phyloP scores from a whole-genome alignment of 2,888 invertebrate genomes.

The Dolichopus griseipennis region DNA sequence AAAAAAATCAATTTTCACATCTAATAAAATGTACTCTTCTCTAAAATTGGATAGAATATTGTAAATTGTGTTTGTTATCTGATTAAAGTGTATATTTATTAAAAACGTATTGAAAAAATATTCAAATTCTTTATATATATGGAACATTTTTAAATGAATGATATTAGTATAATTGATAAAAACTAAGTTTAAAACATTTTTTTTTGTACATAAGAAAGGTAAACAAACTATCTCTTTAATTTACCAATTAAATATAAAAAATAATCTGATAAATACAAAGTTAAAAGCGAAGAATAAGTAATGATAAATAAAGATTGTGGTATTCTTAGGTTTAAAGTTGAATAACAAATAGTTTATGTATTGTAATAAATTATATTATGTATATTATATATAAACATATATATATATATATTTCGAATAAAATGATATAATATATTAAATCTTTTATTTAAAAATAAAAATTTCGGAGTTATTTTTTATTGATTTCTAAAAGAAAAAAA shows the following conservation, averaged over 20 bases:
- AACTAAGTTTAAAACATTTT: not conserved
- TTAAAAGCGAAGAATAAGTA: not conserved
- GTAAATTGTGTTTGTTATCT: not conserved
- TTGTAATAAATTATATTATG: not conserved
- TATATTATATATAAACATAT: too few species aligned
- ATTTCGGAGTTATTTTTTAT: too few species aligned
- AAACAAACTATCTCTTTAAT: not conserved
- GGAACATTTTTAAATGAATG: too few species aligned
- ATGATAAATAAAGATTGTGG: not conserved
- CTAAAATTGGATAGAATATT: too few species aligned
- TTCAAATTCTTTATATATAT: too few species aligned
- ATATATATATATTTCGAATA: slow-evolving; percentile 1
- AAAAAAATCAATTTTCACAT: too few species aligned
- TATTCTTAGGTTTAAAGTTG: not conserved
- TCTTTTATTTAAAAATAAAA: too few species aligned
- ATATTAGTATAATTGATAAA: too few species aligned
- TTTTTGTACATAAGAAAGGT: not conserved
- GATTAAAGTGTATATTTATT: not conserved
- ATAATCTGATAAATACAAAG: not conserved
- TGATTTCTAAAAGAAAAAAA: too few species aligned
- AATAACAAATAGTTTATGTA: not conserved
- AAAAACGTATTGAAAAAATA: not conserved
- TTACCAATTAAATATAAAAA: not conserved
- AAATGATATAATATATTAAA: not conserved
- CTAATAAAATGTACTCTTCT: too few species aligned